Conservation (phyloP, 2,797 vertebrate species). For the Darevskia nairensis region DNA sequence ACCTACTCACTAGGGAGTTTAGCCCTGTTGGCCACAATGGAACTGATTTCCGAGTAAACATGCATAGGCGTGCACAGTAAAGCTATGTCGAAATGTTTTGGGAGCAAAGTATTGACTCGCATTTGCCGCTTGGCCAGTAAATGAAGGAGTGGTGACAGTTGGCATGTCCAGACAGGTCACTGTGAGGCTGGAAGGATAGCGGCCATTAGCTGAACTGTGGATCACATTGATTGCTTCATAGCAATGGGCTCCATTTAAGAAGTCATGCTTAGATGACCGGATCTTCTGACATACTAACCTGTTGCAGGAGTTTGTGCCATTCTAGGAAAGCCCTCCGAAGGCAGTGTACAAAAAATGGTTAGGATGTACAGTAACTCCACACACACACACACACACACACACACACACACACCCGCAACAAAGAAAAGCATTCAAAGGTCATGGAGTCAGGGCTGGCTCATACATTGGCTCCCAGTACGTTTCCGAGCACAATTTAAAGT, state of each 20-base stretch:
- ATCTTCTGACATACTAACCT: constrained; percentile 13
- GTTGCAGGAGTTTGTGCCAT: no score
- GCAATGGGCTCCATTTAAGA: constrained; percentile 40
- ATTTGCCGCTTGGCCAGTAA: constrained; percentile 49
- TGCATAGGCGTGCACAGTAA: neutral
- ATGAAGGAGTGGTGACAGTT: constrained; percentile 53
- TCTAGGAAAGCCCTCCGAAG: no score
- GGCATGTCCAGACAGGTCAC: constrained; percentile 55
- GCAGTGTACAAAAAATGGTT: no score
- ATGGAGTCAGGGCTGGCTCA: no score
- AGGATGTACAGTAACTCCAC: no score
- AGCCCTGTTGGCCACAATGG: neutral
- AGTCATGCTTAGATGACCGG: constrained; percentile 25
- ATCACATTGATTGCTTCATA: constrained; percentile 41
- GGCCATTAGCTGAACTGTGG: constrained; percentile 55
- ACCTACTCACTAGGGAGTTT: neutral
- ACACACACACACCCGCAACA: no score
- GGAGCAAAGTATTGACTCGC: constrained; percentile 36
- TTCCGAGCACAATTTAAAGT: no score
- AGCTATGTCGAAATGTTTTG: constrained; percentile 52
- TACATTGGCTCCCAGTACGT: no score
- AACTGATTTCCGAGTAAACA: neutral
- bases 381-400: no score
- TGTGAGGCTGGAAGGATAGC: constrained; percentile 54
- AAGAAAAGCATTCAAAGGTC: no score